Percentiles rank a stretch among this genome's conserved stretches.
Conservation (phyloP, 2,888 invertebrate genomes). For the Protula sp. region DNA sequence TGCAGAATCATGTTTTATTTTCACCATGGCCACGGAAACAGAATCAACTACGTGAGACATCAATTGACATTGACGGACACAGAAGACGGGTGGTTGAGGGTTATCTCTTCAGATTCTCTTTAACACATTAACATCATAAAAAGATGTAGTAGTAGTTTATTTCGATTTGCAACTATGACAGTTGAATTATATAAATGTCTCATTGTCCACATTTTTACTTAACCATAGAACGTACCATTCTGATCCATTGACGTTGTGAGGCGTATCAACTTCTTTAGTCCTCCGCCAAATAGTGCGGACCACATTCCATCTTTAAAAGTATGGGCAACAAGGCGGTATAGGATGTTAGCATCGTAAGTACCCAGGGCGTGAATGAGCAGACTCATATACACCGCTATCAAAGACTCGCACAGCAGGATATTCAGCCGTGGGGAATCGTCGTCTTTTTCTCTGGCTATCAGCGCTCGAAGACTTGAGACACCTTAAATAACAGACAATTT, state of each 20-base stretch:
- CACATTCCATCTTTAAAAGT: constrained; percentile 74
- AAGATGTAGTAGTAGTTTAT: too few species aligned
- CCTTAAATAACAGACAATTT: constrained; percentile 57
- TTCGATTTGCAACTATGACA: too few species aligned
- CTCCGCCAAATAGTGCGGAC: constrained; percentile 54
- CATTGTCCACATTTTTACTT: background rate
- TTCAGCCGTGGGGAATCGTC: constrained; percentile 88
- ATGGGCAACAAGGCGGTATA: constrained; percentile 73
- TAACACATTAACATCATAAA: too few species aligned
- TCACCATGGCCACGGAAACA: too few species aligned
- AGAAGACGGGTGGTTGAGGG: too few species aligned
- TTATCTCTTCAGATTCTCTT: too few species aligned
- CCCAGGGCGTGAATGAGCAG: constrained; percentile 87
- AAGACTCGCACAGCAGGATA: constrained; percentile 85
- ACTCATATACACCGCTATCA: constrained; percentile 87
- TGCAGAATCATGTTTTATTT: too few species aligned
- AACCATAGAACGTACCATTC: background rate
- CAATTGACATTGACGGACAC: too few species aligned
- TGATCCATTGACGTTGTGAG: background rate
- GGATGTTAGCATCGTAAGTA: constrained; percentile 86
- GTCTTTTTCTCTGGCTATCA: constrained; percentile 88
- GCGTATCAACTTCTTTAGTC: constrained; percentile 49
- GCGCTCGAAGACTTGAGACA: constrained; percentile 83
- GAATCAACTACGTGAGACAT: too few species aligned
- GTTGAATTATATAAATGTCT: too few species aligned